These are phyloP conservation scores for Drosophila hydei DNA, from an alignment of 1,140 invertebrate genomes.

Conservation along the genomic window DNA sequence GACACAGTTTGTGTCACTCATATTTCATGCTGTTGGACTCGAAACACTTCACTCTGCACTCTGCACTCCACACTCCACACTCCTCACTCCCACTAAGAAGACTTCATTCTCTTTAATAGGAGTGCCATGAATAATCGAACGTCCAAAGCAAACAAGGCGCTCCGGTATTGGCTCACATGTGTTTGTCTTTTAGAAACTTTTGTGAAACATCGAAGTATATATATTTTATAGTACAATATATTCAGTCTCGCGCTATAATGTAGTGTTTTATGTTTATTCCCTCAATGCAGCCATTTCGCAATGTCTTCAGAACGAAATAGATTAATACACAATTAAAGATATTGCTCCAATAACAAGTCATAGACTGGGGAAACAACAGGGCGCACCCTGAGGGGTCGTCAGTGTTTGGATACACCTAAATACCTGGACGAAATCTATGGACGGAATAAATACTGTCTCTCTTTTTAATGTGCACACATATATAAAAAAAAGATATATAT, in stretches of 20 bases:
- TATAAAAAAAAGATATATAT: not conserved
- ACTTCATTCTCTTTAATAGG: no score
- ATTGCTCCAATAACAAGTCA: slow-evolving; percentile 21
- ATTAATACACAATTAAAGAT: slow-evolving; percentile 35
- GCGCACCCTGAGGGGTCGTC: slow-evolving; percentile 32
- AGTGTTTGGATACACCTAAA: slow-evolving; percentile 42
- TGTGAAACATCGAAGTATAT: no score
- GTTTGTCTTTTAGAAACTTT: no score
- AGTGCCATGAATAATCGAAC: no score
- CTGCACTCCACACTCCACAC: no score
- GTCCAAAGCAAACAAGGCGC: no score
- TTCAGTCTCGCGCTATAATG: not conserved
- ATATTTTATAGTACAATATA: no score
- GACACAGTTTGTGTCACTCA: slow-evolving; percentile 27
- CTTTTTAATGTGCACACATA: not conserved
- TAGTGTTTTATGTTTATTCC: not conserved
- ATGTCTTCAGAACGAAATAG: not conserved
- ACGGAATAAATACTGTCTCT: slow-evolving; percentile 1
- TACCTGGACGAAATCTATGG: slow-evolving; percentile 35
- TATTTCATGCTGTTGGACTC: slow-evolving; percentile 33
- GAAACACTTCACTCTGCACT: not conserved
- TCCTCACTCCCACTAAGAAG: no score
- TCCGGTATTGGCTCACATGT: no score
- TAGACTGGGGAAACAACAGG: slow-evolving; percentile 5
- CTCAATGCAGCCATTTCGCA: not conserved